These are phyloP conservation scores for Drosophila saltans DNA, from an alignment of 1,140 invertebrate genomes.

Conservation along the genomic window DNA sequence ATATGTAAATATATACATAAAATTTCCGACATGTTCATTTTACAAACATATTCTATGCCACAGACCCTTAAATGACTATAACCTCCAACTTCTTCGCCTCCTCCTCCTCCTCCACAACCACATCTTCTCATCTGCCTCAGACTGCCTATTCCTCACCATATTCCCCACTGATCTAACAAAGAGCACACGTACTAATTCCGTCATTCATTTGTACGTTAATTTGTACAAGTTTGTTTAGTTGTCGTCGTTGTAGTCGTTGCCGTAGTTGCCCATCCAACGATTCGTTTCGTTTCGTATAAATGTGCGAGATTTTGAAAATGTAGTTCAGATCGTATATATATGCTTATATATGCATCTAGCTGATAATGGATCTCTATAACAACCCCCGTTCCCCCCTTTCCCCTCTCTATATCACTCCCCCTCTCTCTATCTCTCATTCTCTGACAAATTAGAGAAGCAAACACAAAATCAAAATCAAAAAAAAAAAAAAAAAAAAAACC, in stretches of 20 bases:
- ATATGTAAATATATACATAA: conserved; percentile 11
- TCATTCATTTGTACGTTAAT: conserved; percentile 81
- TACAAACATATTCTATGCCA: not conserved
- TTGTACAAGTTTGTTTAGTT: conserved; percentile 68
- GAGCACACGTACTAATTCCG: conserved; percentile 72
- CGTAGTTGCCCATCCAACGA: conserved; percentile 36
- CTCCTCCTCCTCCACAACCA: not conserved
- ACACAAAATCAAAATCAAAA: not conserved
- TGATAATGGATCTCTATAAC: conserved; percentile 11
- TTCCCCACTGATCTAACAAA: conserved; percentile 42
- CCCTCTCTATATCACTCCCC: not conserved
- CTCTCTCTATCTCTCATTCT: not conserved
- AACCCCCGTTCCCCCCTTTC: no score
- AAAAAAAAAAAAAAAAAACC: not conserved
- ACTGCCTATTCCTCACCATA: not conserved
- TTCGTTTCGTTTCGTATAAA: conserved; percentile 61
- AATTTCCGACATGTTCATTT: conserved; percentile 10
- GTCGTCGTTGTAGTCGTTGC: conserved; percentile 45
- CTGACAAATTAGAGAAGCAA: conserved; percentile 18
- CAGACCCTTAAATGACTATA: conserved; percentile 18
- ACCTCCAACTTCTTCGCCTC: conserved; percentile 7
- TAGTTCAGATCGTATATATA: conserved; percentile 63
- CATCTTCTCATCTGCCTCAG: not conserved
- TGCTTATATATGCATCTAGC: conserved; percentile 10
- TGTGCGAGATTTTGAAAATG: conserved; percentile 79